Evolutionary conservation across 2,113 vertebrate species (phyloP).

Genomic region (Lagopus muta): DNA sequence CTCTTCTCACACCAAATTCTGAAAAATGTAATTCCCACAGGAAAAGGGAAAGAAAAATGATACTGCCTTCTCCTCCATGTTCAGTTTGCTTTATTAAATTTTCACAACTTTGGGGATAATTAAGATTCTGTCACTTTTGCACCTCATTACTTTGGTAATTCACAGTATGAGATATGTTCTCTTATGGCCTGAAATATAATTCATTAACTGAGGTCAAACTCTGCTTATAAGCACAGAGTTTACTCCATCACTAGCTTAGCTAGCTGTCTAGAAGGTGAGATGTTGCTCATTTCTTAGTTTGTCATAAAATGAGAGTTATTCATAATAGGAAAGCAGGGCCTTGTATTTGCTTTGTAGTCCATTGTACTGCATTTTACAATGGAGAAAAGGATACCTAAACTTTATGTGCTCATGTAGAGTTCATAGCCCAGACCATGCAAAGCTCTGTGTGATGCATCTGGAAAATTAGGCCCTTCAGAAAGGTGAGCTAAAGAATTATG

Average conservation of each 20-base stretch:
- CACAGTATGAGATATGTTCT: neutral
- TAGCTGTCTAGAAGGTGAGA: neutral
- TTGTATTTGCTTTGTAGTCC: neutral
- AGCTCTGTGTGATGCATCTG: neutral
- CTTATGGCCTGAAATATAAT: conserved; percentile 16
- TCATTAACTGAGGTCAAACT: conserved; percentile 42
- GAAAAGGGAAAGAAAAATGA: neutral
- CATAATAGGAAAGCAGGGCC: neutral
- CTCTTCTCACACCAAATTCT: neutral
- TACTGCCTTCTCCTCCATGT: neutral
- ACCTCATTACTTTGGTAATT: conserved; percentile 49
- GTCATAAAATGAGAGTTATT: neutral
- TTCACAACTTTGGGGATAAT: conserved; percentile 13
- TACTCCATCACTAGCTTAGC: neutral
- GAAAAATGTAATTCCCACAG: neutral
- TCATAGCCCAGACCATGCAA: neutral
- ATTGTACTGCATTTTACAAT: rapidly evolving
- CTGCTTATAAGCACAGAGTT: neutral
- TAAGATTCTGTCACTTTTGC: conserved; percentile 47
- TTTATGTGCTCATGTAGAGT: neutral
- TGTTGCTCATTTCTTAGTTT: neutral
- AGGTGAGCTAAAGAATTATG: neutral
- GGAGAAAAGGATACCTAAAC: neutral
- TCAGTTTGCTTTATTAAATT: conserved; percentile 25
- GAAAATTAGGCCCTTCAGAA: neutral